These are phyloP conservation scores for Neoscelio sp. DNA, from an alignment of 2,888 invertebrate species.

Conservation along the genomic window DNA sequence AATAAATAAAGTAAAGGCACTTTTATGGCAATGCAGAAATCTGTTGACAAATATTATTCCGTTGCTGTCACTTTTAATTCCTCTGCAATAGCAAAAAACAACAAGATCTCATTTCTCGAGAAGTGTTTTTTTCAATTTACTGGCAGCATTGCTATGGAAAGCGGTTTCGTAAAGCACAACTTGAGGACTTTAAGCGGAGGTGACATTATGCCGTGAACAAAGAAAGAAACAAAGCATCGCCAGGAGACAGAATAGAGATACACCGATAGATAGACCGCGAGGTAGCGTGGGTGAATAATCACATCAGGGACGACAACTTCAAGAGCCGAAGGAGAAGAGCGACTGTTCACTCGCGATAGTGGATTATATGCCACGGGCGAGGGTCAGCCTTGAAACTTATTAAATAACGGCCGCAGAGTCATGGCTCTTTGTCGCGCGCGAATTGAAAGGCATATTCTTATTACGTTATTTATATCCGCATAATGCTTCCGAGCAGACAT, in stretches of 20 bases:
- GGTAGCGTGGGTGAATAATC: conserved; percentile 53
- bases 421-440: conserved; percentile 41
- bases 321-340: conserved; percentile 49
- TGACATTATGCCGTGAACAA: conserved; percentile 18
- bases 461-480: conserved; percentile 40
- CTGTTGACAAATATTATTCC: conserved; percentile 32
- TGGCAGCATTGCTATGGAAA: background rate
- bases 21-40: too few relatives aligned
- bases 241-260: conserved; percentile 21
- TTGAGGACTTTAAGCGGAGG: conserved; percentile 35
- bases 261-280: conserved; percentile 10
- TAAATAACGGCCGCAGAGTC: conserved; percentile 60
- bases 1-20: too few relatives aligned
- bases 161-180: conserved; percentile 5
- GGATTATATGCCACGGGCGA: conserved; percentile 51
- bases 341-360: conserved; percentile 42
- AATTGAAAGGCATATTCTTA: conserved; percentile 28
- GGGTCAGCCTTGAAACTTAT: conserved; percentile 61
- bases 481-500: too few relatives aligned
- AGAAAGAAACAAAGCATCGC: conserved; percentile 33
- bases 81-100: background rate
- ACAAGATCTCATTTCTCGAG: background rate
- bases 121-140: too few relatives aligned
- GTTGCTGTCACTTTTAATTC: background rate
- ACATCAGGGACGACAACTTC: conserved; percentile 61